These are phyloP conservation scores for Ypsolopha sequella DNA, from an alignment of 2,888 invertebrate species.

Conservation along the genomic window DNA sequence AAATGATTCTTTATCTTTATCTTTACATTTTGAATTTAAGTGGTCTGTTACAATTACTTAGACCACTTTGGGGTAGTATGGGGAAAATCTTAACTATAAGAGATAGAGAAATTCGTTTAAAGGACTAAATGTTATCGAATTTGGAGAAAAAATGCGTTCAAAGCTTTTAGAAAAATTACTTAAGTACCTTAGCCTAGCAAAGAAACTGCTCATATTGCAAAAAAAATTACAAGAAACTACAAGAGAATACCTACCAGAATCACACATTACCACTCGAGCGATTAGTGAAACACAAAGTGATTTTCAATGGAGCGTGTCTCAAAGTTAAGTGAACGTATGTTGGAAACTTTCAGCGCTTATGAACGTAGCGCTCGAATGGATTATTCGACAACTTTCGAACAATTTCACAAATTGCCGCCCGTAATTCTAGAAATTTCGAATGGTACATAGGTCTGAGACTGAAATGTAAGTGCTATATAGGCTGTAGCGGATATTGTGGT, in stretches of 20 bases:
- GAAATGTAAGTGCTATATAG: neutral
- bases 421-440: conserved; percentile 9
- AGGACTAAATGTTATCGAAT: no score
- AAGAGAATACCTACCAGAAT: neutral
- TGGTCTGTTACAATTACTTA: no score
- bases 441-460: neutral
- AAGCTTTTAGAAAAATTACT: no score
- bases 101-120: no score
- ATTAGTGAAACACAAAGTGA: conserved; percentile 19
- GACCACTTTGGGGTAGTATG: no score
- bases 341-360: conserved; percentile 3
- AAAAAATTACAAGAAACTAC: neutral
- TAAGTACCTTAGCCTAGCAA: no score
- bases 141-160: no score
- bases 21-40: no score
- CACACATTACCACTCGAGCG: conserved; percentile 13
- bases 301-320: conserved; percentile 18
- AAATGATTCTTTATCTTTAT: no score
- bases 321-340: conserved; percentile 12
- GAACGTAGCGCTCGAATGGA: conserved; percentile 9
- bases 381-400: conserved; percentile 16
- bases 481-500: neutral
- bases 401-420: conserved; percentile 17
- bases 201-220: no score
- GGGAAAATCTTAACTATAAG: no score